Evolutionary conservation across 1,140 invertebrate species (phyloP).

Genomic region (Lepidurus packardi): DNA sequence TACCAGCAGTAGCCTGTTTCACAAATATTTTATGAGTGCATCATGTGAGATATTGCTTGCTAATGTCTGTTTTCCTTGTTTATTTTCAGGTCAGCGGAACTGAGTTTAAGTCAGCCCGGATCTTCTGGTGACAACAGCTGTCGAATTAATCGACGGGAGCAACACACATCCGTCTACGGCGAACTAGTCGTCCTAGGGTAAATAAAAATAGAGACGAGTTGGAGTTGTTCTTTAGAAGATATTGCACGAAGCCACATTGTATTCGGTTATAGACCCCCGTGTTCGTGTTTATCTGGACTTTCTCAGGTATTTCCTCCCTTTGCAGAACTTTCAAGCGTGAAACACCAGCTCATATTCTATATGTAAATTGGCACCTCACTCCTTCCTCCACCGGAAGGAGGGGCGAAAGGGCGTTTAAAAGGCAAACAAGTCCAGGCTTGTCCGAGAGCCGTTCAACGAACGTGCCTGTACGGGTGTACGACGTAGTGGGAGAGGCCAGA

Average conservation of each 20-base stretch:
- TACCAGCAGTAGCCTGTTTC: no score
- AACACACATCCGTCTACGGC: conserved; percentile 41
- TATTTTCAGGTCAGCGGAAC: not conserved
- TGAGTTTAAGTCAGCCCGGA: not conserved
- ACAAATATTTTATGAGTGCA: no score
- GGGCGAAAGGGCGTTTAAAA: no score
- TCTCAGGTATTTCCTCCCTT: not conserved
- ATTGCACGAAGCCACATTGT: not conserved
- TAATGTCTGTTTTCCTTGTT: not conserved
- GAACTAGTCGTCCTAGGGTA: conserved; percentile 45
- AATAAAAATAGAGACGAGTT: conserved; percentile 28
- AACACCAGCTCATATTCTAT: no score
- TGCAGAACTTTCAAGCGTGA: not conserved
- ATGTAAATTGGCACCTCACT: no score
- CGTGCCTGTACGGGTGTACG: no score
- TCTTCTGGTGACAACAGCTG: conserved; percentile 17
- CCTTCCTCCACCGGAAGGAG: no score
- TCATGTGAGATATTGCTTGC: not conserved
- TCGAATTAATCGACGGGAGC: conserved; percentile 16
- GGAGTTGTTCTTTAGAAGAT: not conserved
- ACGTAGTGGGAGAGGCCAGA: no score
- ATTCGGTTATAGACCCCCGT: not conserved
- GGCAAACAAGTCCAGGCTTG: conserved; percentile 24
- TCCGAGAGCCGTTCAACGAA: not conserved
- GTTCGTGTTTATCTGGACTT: not conserved